Conservation (phyloP, 2,797 vertebrate species). For the Tangara arthus region DNA sequence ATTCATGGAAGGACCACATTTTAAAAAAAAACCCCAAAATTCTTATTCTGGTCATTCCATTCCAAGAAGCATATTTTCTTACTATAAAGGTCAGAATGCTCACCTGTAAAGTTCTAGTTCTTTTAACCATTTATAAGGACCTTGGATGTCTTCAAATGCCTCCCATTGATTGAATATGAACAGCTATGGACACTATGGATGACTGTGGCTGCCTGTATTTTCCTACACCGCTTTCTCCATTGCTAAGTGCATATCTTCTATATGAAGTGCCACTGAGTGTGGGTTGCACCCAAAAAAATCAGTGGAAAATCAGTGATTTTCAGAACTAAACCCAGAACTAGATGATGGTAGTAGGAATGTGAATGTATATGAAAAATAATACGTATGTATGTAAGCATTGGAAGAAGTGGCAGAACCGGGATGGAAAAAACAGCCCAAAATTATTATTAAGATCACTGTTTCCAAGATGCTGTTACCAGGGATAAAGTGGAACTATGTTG, state of each 20-base stretch:
- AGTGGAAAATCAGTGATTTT: background rate
- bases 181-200: background rate
- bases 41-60: background rate
- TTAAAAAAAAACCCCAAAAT: background rate
- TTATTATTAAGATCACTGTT: background rate
- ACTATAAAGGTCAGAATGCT: background rate
- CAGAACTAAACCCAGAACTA: background rate
- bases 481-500: background rate
- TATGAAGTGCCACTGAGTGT: background rate
- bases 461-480: background rate
- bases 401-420: background rate
- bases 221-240: background rate
- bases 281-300: background rate
- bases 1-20: background rate
- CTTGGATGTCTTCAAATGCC: background rate
- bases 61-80: background rate
- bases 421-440: background rate
- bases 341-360: background rate
- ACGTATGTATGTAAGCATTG: background rate
- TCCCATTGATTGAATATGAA: background rate
- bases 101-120: background rate
- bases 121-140: background rate
- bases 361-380: background rate
- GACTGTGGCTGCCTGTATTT: background rate
- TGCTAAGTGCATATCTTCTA: background rate